Percentiles rank a stretch among this genome's conserved stretches.
These are phyloP conservation scores for Acrocephalus arundinaceus DNA, from an alignment of 2,113 vertebrate genomes.

Conservation along the genomic window DNA sequence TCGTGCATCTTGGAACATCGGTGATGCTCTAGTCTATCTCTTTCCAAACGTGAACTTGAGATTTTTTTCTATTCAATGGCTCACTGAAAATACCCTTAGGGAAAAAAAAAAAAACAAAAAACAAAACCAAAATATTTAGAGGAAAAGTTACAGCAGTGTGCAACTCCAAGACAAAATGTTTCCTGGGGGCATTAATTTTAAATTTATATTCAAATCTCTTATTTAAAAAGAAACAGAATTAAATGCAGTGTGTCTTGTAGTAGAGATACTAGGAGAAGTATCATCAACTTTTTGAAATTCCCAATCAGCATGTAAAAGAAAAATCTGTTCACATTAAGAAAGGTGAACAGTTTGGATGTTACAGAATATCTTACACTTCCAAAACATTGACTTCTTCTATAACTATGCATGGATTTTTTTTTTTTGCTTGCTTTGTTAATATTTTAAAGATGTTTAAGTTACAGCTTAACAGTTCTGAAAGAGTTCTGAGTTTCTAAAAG, in stretches of 20 bases:
- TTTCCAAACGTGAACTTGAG: background rate
- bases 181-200: background rate
- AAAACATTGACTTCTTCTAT: background rate
- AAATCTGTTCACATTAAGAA: background rate
- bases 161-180: background rate
- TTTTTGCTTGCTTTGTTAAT: background rate
- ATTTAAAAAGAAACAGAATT: background rate
- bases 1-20: rapidly evolving
- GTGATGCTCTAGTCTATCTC: background rate
- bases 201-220: rapidly evolving
- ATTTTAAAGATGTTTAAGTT: background rate
- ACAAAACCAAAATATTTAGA: too few species aligned
- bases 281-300: background rate
- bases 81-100: background rate
- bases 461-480: background rate
- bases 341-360: background rate
- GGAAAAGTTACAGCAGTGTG: background rate
- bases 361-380: background rate
- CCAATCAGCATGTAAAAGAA: background rate
- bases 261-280: background rate
- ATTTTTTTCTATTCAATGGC: background rate
- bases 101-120: background rate
- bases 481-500: background rate
- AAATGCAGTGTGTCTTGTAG: background rate
- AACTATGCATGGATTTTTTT: background rate